Percentiles rank a stretch among this genome's conserved stretches.
Evolutionary conservation across 2,888 invertebrate genomes (phyloP).

Genomic region (Agonopterix subpropinquella): DNA sequence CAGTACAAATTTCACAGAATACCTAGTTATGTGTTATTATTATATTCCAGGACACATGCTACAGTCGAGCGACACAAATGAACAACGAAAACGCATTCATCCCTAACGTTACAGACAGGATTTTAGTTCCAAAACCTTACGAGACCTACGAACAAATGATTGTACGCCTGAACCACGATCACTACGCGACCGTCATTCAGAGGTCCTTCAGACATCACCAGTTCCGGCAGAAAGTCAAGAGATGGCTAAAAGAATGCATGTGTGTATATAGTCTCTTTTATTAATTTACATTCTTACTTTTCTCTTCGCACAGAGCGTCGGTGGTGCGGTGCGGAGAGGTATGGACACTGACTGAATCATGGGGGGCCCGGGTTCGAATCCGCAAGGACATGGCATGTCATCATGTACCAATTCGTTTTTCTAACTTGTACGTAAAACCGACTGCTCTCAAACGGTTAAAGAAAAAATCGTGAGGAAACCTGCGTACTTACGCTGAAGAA

Average conservation of each 20-base stretch:
- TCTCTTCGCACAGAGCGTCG: neutral
- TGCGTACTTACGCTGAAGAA: too few relatives aligned
- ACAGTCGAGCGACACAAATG: constrained; percentile 79
- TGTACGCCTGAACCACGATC: constrained; percentile 70
- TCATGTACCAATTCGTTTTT: neutral
- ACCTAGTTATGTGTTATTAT: too few relatives aligned
- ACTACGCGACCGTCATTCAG: constrained; percentile 79
- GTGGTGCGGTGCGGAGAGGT: neutral
- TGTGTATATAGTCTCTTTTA: constrained; percentile 14
- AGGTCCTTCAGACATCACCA: constrained; percentile 77
- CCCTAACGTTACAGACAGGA: constrained; percentile 78
- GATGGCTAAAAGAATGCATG: constrained; percentile 60
- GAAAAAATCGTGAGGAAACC: too few relatives aligned
- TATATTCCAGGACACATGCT: constrained; percentile 62
- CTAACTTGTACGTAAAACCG: too few relatives aligned
- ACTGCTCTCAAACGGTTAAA: too few relatives aligned
- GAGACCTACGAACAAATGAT: constrained; percentile 79
- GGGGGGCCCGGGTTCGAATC: neutral
- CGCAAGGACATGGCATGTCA: neutral
- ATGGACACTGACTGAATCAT: neutral
- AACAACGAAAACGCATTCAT: constrained; percentile 71
- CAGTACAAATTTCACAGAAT: too few relatives aligned
- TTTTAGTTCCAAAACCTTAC: constrained; percentile 77
- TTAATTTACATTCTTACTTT: neutral
- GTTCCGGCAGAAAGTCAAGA: constrained; percentile 51